These are phyloP conservation scores for Geopemphigus sp. DNA, from an alignment of 1,140 invertebrate species.

Conservation along the genomic window DNA sequence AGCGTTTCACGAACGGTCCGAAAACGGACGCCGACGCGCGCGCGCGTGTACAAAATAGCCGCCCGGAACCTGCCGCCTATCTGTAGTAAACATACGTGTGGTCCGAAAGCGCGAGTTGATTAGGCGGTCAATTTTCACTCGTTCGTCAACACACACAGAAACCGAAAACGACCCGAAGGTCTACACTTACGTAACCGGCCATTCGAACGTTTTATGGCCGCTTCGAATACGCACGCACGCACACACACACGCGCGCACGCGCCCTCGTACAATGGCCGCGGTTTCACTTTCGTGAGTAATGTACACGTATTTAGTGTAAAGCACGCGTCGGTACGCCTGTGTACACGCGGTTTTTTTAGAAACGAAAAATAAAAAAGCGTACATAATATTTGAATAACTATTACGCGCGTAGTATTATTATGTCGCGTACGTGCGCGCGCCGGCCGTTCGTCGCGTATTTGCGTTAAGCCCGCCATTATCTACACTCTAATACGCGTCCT, in stretches of 20 bases:
- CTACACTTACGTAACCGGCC: conserved; percentile 25
- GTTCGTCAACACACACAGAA: not conserved
- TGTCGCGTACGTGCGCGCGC: too few species aligned
- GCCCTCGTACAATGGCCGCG: too few species aligned
- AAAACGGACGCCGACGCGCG: too few species aligned
- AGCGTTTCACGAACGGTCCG: too few species aligned
- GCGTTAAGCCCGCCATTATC: too few species aligned
- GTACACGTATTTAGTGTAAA: conserved; percentile 7
- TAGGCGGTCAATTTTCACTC: conserved; percentile 26
- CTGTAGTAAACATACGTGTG: not conserved
- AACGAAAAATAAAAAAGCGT: too few species aligned
- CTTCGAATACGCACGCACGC: conserved; percentile 14
- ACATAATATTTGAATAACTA: too few species aligned
- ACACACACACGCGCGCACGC: too few species aligned
- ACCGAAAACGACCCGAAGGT: conserved; percentile 29
- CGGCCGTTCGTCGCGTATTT: too few species aligned
- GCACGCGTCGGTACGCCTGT: not conserved
- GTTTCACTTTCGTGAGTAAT: conserved; percentile 34
- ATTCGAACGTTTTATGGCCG: conserved; percentile 36
- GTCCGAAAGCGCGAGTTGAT: conserved; percentile 27
- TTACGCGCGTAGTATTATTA: too few species aligned
- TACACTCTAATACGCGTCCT: too few species aligned
- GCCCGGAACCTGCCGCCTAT: not conserved
- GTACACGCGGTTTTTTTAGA: too few species aligned
- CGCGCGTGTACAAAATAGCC: not conserved